These are phyloP conservation scores for Corapipo altera DNA, from an alignment of 2,113 vertebrate genomes.

Conservation along the genomic window DNA sequence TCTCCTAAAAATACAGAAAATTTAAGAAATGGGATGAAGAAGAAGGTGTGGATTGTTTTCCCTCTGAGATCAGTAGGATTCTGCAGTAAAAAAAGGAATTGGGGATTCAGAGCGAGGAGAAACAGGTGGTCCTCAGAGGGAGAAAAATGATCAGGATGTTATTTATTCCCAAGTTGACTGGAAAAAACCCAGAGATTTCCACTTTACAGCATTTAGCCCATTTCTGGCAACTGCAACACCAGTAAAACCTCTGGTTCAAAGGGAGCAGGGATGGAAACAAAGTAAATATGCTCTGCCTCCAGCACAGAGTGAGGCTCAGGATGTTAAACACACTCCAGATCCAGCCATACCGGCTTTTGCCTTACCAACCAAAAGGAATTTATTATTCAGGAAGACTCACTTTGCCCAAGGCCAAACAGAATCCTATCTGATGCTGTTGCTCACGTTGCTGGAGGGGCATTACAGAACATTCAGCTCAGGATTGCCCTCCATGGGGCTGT, in stretches of 20 bases:
- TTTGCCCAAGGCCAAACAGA: background rate
- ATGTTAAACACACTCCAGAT: background rate
- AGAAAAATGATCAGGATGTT: background rate
- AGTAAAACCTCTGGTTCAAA: background rate
- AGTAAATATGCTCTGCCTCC: background rate
- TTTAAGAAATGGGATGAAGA: background rate
- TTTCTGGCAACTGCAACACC: background rate
- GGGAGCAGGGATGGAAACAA: background rate
- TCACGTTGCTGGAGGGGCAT: background rate
- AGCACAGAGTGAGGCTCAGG: background rate
- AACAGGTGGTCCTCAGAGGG: background rate
- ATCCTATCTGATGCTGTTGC: background rate
- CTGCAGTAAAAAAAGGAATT: background rate
- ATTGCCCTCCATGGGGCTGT: fast-evolving
- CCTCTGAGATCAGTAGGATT: background rate
- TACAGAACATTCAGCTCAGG: background rate
- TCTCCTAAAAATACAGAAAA: constrained; percentile 73
- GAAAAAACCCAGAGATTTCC: background rate
- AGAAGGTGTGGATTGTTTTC: background rate
- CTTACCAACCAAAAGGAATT: background rate
- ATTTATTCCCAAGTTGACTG: background rate
- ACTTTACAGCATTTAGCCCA: background rate
- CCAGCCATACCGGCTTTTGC: background rate
- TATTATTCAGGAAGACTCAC: background rate
- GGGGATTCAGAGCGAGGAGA: background rate